Conservation (phyloP, 2,113 vertebrate genomes). For the Cochlearius cochlearius region DNA sequence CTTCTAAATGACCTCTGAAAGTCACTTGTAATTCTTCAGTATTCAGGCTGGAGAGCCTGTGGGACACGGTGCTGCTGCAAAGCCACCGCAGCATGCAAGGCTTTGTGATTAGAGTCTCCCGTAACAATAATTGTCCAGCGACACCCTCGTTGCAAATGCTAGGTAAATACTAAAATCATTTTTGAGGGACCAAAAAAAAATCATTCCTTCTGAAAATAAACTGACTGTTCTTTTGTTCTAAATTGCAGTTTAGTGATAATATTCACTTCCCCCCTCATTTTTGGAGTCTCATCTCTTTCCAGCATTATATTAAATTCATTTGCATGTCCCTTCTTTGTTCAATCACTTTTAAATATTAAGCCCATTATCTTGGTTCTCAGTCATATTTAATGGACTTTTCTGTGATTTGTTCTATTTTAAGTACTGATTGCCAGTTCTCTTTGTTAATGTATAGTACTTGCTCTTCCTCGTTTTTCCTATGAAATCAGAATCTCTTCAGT, state of each 20-base stretch:
- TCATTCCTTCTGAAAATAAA: not conserved
- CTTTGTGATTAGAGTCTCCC: not conserved
- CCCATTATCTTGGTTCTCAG: constrained; percentile 20
- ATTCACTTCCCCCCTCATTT: not conserved
- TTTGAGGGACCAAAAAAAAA: not conserved
- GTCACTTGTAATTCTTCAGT: not conserved
- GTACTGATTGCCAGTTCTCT: not conserved
- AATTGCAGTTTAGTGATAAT: not conserved
- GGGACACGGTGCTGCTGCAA: not conserved
- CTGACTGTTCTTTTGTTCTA: not conserved
- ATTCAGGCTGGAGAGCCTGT: not conserved
- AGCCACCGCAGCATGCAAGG: fast-evolving
- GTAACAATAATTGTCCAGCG: not conserved
- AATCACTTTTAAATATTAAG: constrained; percentile 6
- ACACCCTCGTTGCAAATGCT: not conserved
- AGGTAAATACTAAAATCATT: not conserved
- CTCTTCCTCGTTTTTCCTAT: not conserved
- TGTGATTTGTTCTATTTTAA: constrained; percentile 42
- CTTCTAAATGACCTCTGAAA: not conserved
- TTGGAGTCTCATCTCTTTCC: not conserved
- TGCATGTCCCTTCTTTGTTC: constrained; percentile 1
- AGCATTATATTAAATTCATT: not conserved
- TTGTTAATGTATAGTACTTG: not conserved
- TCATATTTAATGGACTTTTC: constrained; percentile 21
- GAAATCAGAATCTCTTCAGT: not conserved